Conservation (phyloP, 1,140 invertebrate species). For the Sipha flava region DNA sequence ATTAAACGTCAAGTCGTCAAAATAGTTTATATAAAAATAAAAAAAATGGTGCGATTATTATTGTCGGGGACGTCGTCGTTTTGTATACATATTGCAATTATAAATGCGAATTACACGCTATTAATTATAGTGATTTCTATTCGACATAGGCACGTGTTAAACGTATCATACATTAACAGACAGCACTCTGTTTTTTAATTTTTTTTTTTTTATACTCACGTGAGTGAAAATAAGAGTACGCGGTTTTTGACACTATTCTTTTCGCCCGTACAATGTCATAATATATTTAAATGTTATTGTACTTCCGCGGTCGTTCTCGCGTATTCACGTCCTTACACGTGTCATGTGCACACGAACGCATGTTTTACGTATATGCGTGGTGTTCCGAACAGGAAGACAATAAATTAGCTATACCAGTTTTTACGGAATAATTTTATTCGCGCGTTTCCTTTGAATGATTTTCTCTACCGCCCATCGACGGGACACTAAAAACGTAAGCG, state of each 20-base stretch:
- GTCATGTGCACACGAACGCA: neutral
- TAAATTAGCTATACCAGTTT: neutral
- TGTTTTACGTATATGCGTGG: neutral
- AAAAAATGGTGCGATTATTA: neutral
- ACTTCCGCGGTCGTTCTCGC: neutral
- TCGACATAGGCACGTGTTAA: neutral
- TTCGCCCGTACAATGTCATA: neutral
- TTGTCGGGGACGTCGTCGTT: neutral
- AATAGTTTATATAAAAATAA: too few relatives aligned
- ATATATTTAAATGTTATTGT: neutral
- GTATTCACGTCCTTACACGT: too few relatives aligned
- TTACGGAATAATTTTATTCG: neutral
- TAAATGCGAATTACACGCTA: neutral
- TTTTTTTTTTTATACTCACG: neutral
- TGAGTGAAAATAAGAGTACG: conserved; percentile 8
- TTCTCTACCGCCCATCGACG: neutral
- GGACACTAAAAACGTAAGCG: neutral
- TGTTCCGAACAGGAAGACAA: neutral
- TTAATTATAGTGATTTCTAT: neutral
- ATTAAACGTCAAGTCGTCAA: neutral
- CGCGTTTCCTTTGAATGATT: neutral
- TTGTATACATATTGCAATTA: neutral
- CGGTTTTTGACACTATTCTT: neutral
- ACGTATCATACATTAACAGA: neutral
- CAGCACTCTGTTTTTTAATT: neutral